phyloP scores from a whole-genome alignment of 2,113 vertebrate species.

The Rostratula benghalensis region DNA sequence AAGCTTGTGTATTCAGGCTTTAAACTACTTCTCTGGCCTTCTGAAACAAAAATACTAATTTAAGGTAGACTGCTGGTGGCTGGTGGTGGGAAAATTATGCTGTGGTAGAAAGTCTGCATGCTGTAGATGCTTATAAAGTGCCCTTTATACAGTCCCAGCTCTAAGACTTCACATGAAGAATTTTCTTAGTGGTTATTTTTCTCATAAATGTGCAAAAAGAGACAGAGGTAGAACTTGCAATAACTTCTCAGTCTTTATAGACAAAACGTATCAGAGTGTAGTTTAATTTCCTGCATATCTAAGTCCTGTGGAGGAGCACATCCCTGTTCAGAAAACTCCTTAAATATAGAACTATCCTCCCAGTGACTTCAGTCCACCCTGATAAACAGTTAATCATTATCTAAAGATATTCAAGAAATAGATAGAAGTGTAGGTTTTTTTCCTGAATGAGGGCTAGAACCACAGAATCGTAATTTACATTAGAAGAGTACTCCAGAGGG shows the following conservation, averaged over 20 bases:
- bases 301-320: not conserved
- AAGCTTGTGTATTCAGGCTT: not conserved
- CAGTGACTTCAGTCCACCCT: not conserved
- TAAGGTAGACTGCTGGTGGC: not conserved
- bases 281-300: not conserved
- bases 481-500: not conserved
- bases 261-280: not conserved
- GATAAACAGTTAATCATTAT: not conserved
- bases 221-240: not conserved
- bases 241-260: not conserved
- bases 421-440: not conserved
- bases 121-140: not conserved
- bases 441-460: not conserved
- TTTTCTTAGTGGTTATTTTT: not conserved
- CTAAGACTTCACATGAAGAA: not conserved
- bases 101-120: not conserved
- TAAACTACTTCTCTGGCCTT: not conserved
- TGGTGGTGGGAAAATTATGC: not conserved
- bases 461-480: not conserved
- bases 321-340: not conserved
- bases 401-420: not conserved
- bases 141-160: not conserved
- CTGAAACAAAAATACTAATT: not conserved
- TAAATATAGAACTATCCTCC: not conserved
- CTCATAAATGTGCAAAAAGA: not conserved